Conservation (phyloP, 2,888 invertebrate genomes). For the Hedychridium roseum region DNA sequence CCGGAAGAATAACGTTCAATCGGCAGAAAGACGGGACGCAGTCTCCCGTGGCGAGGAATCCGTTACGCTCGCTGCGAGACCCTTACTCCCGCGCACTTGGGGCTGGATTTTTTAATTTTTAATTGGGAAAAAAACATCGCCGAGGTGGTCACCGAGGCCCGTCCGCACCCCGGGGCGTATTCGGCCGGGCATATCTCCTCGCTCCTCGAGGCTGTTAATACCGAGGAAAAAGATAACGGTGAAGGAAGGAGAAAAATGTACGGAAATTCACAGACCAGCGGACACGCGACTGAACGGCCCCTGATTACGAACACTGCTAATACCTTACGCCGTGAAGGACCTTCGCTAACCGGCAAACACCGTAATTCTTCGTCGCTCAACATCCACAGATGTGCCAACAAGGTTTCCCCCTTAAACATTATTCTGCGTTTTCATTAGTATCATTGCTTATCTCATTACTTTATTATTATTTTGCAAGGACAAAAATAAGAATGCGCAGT, state of each 20-base stretch:
- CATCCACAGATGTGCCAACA: too few species aligned
- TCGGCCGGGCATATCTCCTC: not conserved
- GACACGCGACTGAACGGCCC: too few species aligned
- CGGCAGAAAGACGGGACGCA: slow-evolving; percentile 56
- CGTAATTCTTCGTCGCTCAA: slow-evolving; percentile 33
- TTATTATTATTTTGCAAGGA: too few species aligned
- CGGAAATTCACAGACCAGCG: too few species aligned
- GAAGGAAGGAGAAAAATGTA: too few species aligned
- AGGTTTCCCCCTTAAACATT: too few species aligned
- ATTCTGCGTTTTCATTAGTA: too few species aligned
- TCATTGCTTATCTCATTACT: too few species aligned
- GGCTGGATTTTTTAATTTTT: slow-evolving; percentile 60
- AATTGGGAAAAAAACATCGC: slow-evolving; percentile 59
- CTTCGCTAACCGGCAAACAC: slow-evolving; percentile 39
- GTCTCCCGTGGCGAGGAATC: slow-evolving; percentile 45
- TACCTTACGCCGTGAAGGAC: slow-evolving; percentile 37
- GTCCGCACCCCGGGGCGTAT: not conserved
- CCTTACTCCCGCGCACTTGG: slow-evolving; percentile 32
- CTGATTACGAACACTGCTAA: too few species aligned
- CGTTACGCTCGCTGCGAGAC: slow-evolving; percentile 20
- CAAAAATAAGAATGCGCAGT: too few species aligned
- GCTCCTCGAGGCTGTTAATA: too few species aligned
- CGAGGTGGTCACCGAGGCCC: slow-evolving; percentile 35
- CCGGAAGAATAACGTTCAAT: slow-evolving; percentile 58
- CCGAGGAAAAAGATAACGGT: too few species aligned